Percentiles rank a stretch among this genome's conserved stretches.
Evolutionary conservation across 2,888 invertebrate species (phyloP).

Genomic region (Azorinus chamasolen): DNA sequence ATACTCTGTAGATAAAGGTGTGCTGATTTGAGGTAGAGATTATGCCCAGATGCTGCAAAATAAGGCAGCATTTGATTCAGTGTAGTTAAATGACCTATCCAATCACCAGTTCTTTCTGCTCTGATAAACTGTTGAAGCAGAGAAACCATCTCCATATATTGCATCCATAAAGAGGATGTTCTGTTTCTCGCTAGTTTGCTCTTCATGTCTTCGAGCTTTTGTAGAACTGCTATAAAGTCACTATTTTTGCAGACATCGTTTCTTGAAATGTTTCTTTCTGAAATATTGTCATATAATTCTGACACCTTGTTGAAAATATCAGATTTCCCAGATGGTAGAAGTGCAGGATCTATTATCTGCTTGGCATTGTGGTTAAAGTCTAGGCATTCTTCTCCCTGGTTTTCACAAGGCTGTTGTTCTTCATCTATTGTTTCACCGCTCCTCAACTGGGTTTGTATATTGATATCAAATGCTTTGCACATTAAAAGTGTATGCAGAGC

Average conservation of each 20-base stretch:
- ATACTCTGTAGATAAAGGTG: constrained; percentile 51
- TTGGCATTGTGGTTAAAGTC: not conserved
- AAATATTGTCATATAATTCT: no score
- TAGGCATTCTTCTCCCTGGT: not conserved
- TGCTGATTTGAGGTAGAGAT: constrained; percentile 30
- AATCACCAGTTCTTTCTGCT: constrained; percentile 47
- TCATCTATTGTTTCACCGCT: not conserved
- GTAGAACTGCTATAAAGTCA: not conserved
- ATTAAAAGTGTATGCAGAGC: no score
- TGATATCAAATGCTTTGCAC: constrained; percentile 25
- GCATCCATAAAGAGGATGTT: constrained; percentile 55
- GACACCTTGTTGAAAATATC: no score
- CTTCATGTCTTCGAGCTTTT: not conserved
- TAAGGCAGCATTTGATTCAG: constrained; percentile 21
- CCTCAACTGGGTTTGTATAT: not conserved
- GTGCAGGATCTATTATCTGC: no score
- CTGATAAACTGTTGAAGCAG: constrained; percentile 53
- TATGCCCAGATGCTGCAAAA: constrained; percentile 2
- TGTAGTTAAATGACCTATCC: constrained; percentile 21
- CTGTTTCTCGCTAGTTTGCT: not conserved
- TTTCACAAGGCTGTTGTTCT: no score
- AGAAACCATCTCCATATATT: constrained; percentile 65
- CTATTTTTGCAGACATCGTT: no score
- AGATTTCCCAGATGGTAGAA: no score
- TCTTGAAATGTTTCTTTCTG: no score